Percentiles rank a stretch among this genome's conserved stretches.
phyloP scores from a whole-genome alignment of 2,797 vertebrate genomes.

The Anisognathus igniventris region DNA sequence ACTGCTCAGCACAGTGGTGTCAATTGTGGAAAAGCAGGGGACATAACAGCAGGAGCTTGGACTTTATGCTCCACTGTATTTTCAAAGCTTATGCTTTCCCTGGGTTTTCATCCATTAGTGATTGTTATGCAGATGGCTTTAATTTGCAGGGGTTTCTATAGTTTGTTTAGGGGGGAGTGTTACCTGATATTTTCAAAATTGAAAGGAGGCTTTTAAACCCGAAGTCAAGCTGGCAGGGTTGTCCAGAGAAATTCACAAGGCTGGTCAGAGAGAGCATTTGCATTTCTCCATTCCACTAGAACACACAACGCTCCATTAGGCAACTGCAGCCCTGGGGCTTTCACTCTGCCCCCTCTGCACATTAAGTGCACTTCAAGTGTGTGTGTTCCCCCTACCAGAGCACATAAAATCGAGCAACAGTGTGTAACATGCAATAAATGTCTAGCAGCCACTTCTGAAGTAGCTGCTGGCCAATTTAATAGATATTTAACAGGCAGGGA shows the following conservation, averaged over 20 bases:
- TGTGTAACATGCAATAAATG: background rate
- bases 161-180: background rate
- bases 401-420: background rate
- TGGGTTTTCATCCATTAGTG: background rate
- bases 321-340: background rate
- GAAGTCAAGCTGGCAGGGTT: background rate
- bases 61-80: background rate
- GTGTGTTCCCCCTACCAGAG: background rate
- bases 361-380: background rate
- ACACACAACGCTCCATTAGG: background rate
- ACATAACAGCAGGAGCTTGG: background rate
- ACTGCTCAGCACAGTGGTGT: background rate
- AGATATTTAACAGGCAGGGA: background rate
- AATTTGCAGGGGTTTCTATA: background rate
- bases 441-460: background rate
- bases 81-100: background rate
- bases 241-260: background rate
- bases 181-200: background rate
- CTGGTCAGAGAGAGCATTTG: background rate
- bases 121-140: background rate
- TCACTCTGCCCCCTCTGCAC: background rate
- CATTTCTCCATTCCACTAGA: background rate
- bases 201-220: background rate
- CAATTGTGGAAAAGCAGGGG: background rate
- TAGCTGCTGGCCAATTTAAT: background rate